Base-by-base conservation (phyloP, 2,113 vertebrate species). In the Aptenodytes forsteri region DNA sequence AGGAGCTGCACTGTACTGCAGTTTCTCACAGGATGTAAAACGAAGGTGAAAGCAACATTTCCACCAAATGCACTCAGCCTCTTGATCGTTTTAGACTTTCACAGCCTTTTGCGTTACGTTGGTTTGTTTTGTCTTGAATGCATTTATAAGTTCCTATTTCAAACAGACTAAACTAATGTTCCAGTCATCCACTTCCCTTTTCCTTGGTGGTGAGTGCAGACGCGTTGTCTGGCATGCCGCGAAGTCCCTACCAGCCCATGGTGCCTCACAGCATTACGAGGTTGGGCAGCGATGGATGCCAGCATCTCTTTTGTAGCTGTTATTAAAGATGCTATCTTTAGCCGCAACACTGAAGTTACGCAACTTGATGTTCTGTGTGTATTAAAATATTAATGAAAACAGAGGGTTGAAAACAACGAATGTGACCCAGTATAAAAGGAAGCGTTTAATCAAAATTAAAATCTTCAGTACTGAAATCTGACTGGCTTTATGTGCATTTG, bases 261-360 rank as follows among this genome's bases (percentile, higher is more conserved):
- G 81, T 77, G 71, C 78, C 75, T 73, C 40, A 5, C 32, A 73
- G 83, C 15, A 0, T 61, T 59, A 29, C 23, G 5, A 26, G 67
- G 56, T 16, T 38, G 58, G 75, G 21, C 75, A 62, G 59, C 15
- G 0, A 8, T 32, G 58, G 62, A 18, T 88, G 89, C 82, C 94
- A 90, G 75, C 70, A 11, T 55, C 58, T 82, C 70, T 77, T 36
- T 20, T 66, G 78, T 80, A 52, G 52, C 71, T 90, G 50, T 94
- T 97, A 96, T 96, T 97, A 95, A 96, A 97, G 96, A 97, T 97
- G 78, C 40, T 96, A 91, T 97, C 97, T 90, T 85, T 25, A 86
- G 58, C n/a, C 16, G 4, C 73, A 90, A 5, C 46, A 49, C 58
- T 85, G 56, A 88, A 94, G 64, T 97, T 96, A 70, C 0, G 5